Conservation (phyloP, 2,113 vertebrate genomes). For the Sitta europaea region DNA sequence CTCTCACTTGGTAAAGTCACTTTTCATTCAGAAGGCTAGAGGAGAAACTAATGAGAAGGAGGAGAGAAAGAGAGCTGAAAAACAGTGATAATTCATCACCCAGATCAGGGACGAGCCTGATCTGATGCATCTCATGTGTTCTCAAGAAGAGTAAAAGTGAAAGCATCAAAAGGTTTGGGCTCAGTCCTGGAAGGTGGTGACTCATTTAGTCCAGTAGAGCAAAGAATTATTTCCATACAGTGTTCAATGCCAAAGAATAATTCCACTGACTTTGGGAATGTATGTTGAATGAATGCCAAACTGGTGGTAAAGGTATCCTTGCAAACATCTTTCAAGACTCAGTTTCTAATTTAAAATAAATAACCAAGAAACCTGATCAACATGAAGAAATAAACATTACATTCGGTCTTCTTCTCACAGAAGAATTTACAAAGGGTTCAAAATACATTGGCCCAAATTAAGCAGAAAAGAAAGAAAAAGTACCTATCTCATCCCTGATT, state of each 20-base stretch:
- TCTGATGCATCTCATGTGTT: background rate
- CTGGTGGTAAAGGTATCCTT: background rate
- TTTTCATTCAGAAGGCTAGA: background rate
- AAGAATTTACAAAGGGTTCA: background rate
- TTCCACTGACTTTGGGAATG: background rate
- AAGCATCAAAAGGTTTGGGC: background rate
- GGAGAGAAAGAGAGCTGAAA: background rate
- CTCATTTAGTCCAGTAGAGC: background rate
- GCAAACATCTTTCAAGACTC: background rate
- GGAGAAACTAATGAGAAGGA: background rate
- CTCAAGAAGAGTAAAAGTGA: background rate
- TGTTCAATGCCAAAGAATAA: background rate
- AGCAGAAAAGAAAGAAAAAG: slow-evolving; percentile 52
- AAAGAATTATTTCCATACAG: background rate
- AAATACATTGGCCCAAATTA: slow-evolving; percentile 54
- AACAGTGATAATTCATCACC: background rate
- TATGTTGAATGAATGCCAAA: background rate
- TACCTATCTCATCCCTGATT: slow-evolving; percentile 59
- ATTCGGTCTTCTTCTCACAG: background rate
- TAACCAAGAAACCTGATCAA: background rate
- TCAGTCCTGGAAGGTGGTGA: background rate
- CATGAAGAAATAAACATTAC: background rate
- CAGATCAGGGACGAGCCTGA: background rate
- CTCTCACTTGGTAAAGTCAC: background rate
- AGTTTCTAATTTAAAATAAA: background rate